phyloP scores from a whole-genome alignment of 92 coral and sea anemone species.

The Heliopora coerulea region DNA sequence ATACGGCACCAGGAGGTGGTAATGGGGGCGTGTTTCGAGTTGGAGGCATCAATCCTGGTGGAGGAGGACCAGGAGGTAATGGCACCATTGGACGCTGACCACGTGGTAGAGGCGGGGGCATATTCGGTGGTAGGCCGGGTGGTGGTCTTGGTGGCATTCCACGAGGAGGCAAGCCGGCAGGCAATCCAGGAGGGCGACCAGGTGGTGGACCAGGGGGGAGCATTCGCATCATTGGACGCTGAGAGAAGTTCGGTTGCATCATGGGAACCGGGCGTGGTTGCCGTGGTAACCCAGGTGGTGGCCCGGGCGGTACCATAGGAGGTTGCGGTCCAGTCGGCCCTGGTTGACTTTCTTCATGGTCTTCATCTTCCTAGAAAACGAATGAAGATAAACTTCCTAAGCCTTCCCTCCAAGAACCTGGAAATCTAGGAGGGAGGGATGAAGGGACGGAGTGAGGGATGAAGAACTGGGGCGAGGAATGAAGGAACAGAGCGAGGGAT shows the following conservation, averaged over 20 bases:
- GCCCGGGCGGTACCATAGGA: conserved; percentile 67
- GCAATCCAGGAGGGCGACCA: conserved; percentile 92
- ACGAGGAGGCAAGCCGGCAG: conserved; percentile 65
- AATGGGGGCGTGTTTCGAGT: conserved; percentile 37
- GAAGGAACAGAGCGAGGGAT: too few relatives aligned
- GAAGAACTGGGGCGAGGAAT: too few relatives aligned
- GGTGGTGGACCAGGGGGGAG: conserved; percentile 99
- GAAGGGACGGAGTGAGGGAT: too few relatives aligned
- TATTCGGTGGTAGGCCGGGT: conserved; percentile 86
- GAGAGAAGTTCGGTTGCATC: conserved; percentile 87
- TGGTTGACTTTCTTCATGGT: neutral
- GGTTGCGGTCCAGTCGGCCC: conserved; percentile 8
- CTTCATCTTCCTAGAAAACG: conserved; percentile 16
- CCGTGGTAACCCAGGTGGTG: conserved; percentile 76
- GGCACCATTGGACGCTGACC: conserved; percentile 57
- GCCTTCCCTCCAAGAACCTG: too few relatives aligned
- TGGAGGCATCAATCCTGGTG: conserved; percentile 74
- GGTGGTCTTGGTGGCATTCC: conserved; percentile 84
- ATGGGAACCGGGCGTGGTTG: conserved; percentile 70
- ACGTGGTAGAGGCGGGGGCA: conserved; percentile 86
- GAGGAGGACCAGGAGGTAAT: conserved; percentile 82
- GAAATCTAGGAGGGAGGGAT: too few relatives aligned
- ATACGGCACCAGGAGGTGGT: conserved; percentile 81
- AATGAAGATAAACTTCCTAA: too few relatives aligned
- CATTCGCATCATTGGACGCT: conserved; percentile 81